Evolutionary conservation across 2,113 vertebrate species (phyloP).

Genomic region (Rhegmatorhina hoffmannsi): DNA sequence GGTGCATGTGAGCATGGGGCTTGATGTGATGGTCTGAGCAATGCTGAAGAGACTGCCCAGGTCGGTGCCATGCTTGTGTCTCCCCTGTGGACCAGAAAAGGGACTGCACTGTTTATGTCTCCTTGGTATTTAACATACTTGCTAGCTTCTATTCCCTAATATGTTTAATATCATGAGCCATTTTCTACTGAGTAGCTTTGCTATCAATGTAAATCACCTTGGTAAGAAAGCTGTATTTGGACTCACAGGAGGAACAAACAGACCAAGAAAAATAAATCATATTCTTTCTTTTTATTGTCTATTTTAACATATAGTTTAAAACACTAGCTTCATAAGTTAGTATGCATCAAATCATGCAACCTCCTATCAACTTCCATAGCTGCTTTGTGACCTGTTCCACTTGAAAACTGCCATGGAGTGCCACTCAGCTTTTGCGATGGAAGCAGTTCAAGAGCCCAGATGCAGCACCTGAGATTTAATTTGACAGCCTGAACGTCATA

Average conservation of each 20-base stretch:
- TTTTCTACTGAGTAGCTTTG: background rate
- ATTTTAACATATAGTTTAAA: background rate
- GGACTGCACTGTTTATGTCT: background rate
- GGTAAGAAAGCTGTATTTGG: background rate
- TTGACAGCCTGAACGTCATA: background rate
- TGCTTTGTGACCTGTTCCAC: background rate
- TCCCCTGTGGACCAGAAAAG: background rate
- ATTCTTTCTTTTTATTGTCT: background rate
- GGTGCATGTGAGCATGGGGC: accelerated
- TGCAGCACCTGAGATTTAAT: background rate
- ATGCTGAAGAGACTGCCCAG: background rate
- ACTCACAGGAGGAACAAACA: background rate
- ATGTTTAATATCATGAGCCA: background rate
- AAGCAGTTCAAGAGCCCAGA: background rate
- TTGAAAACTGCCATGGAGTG: background rate
- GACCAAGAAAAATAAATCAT: background rate
- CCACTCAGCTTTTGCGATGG: background rate
- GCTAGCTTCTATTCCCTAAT: background rate
- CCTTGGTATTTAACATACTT: background rate
- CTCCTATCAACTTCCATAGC: background rate
- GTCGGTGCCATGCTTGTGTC: background rate
- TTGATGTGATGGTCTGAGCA: background rate
- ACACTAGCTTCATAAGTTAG: background rate
- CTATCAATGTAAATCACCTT: background rate
- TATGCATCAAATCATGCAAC: background rate